A percentile compares a stretch with the other conserved stretches of the same genome.
Conservation (phyloP, 2,888 invertebrate genomes). For the Strigamia maritima region DNA sequence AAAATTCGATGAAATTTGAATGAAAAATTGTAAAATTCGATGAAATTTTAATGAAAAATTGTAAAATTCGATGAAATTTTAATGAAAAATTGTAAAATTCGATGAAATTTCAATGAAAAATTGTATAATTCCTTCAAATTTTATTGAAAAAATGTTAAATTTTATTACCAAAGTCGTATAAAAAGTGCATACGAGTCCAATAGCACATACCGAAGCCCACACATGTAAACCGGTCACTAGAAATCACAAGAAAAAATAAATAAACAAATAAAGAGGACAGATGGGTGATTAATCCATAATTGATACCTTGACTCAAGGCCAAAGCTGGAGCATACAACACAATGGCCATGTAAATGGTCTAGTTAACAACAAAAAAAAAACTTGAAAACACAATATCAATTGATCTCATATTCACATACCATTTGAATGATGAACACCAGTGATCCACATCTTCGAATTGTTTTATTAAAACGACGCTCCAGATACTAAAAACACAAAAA, state of each 20-base stretch:
- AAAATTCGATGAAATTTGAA: too few relatives aligned
- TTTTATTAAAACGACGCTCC: constrained; percentile 53
- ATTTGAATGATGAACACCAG: constrained; percentile 55
- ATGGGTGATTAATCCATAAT: background rate
- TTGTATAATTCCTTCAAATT: too few relatives aligned
- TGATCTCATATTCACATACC: constrained; percentile 50
- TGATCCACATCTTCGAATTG: constrained; percentile 52
- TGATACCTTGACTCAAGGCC: constrained; percentile 37
- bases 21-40: background rate
- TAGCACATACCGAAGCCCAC: constrained; percentile 72
- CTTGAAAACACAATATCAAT: background rate
- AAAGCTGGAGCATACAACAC: constrained; percentile 38
- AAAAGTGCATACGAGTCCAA: constrained; percentile 82
- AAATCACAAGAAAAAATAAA: constrained; percentile 42
- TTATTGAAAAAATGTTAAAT: too few relatives aligned
- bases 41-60: too few relatives aligned
- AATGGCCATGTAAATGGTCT: constrained; percentile 37
- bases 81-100: too few relatives aligned
- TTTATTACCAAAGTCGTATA: constrained; percentile 67
- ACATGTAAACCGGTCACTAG: constrained; percentile 77
- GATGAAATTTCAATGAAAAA: too few relatives aligned
- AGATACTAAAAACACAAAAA: background rate
- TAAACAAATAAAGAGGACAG: background rate
- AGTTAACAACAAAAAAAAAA: background rate
- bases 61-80: too few relatives aligned